phyloP scores from a whole-genome alignment of 2,888 invertebrate species.

The Eumacrocentrus americanus region DNA sequence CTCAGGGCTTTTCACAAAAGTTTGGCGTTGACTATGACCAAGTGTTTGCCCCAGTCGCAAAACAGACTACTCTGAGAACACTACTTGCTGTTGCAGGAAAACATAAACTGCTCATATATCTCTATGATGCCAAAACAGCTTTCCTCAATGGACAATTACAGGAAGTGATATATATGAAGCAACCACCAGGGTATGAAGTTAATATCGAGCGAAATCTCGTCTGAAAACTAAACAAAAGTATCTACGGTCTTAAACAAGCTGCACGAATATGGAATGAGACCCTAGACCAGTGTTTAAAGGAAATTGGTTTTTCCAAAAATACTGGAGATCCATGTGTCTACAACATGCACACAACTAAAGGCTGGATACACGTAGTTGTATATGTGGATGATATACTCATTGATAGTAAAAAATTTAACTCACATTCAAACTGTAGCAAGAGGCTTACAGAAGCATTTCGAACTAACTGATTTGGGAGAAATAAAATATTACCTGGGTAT shows the following conservation, averaged over 20 bases:
- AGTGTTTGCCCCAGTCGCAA: slow-evolving; percentile 24
- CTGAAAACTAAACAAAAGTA: slow-evolving; percentile 35
- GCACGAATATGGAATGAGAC: slow-evolving; percentile 43
- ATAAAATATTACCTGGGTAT: not conserved
- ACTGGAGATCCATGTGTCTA: slow-evolving; percentile 41
- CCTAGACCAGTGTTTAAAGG: slow-evolving; percentile 31
- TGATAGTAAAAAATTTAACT: no score
- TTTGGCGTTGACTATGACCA: slow-evolving; percentile 41
- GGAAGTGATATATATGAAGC: slow-evolving; percentile 38
- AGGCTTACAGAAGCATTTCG: no score
- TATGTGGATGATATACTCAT: slow-evolving; percentile 19
- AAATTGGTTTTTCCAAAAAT: slow-evolving; percentile 34
- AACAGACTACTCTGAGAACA: slow-evolving; percentile 35
- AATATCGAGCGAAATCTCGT: slow-evolving; percentile 22
- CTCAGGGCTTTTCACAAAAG: not conserved
- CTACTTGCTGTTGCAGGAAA: slow-evolving; percentile 36
- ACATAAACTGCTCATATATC: slow-evolving; percentile 28
- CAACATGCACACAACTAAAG: slow-evolving; percentile 3
- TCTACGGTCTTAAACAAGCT: slow-evolving; percentile 48
- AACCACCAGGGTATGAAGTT: slow-evolving; percentile 33
- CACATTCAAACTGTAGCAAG: no score
- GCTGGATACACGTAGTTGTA: slow-evolving; percentile 2
- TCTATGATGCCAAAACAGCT: slow-evolving; percentile 27
- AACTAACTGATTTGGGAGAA: slow-evolving; percentile 25
- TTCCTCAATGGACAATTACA: slow-evolving; percentile 39